Conservation (phyloP, 2,797 vertebrate species). For the Gadopsis bispinosus region DNA sequence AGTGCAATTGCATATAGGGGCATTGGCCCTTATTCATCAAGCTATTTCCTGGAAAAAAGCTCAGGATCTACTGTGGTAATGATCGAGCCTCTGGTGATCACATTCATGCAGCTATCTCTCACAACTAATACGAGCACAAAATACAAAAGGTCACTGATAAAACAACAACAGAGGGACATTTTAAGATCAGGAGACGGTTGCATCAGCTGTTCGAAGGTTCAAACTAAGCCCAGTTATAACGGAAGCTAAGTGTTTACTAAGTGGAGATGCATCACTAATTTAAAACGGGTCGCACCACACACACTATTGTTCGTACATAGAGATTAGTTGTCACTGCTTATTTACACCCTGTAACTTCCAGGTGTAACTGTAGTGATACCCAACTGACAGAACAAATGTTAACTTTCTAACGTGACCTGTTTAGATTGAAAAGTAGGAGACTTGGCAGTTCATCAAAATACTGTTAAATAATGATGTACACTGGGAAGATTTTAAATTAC, state of each 20-base stretch:
- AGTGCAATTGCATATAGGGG: constrained; percentile 13
- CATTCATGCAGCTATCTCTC: constrained; percentile 8
- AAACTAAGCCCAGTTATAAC: background rate
- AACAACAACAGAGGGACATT: background rate
- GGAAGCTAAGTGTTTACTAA: background rate
- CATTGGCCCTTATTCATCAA: constrained; percentile 32
- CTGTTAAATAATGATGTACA: background rate
- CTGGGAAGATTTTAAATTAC: background rate
- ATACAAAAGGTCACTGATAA: background rate
- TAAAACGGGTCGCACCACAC: background rate
- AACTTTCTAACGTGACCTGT: background rate
- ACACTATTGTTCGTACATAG: too few relatives aligned
- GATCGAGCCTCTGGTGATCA: background rate
- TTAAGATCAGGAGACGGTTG: background rate
- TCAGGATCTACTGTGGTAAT: constrained; percentile 2
- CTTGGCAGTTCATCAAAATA: background rate
- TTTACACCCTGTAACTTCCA: background rate
- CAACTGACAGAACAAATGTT: background rate
- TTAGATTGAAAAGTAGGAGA: background rate
- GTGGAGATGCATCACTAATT: constrained; percentile 5
- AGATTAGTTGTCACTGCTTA: background rate
- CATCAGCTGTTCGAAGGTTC: constrained; percentile 1
- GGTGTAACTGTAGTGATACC: background rate
- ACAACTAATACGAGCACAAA: constrained; percentile 1
- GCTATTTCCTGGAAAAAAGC: constrained; percentile 7